phyloP scores from a whole-genome alignment of 2,797 vertebrate genomes.

The Varecia variegata region DNA sequence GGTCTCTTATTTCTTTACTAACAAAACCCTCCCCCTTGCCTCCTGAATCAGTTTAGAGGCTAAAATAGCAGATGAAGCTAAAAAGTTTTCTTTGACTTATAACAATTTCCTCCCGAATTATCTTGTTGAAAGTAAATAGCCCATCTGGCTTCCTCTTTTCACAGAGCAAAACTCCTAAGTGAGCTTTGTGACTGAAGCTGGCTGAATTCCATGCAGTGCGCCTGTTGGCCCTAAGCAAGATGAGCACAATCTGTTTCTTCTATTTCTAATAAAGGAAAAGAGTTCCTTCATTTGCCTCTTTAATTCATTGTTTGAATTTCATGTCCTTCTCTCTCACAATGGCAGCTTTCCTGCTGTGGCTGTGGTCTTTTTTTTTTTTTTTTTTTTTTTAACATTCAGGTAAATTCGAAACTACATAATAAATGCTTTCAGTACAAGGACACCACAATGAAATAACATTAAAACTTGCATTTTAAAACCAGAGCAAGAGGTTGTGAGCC shows the following conservation, averaged over 20 bases:
- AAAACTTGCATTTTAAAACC: constrained; percentile 64
- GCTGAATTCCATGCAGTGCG: constrained; percentile 75
- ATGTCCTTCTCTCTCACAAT: constrained; percentile 72
- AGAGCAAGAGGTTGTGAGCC: neutral
- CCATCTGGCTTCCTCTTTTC: constrained; percentile 84
- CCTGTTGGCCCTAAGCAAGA: constrained; percentile 81
- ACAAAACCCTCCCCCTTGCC: neutral
- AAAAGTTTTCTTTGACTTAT: constrained; percentile 82
- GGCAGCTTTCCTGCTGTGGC: constrained; percentile 77
- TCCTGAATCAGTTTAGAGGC: constrained; percentile 30
- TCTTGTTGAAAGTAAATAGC: constrained; percentile 82
- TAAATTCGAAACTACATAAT: constrained; percentile 71
- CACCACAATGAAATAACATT: constrained; percentile 62
- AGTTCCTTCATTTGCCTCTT: constrained; percentile 78
- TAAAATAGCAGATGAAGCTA: constrained; percentile 81
- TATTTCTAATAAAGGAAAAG: constrained; percentile 79
- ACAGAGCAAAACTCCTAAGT: constrained; percentile 76
- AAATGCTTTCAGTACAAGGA: constrained; percentile 50
- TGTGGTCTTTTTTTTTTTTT: neutral
- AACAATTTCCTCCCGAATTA: constrained; percentile 79
- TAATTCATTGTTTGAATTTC: constrained; percentile 77
- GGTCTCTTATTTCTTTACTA: neutral
- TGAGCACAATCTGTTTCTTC: constrained; percentile 83
- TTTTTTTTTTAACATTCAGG: constrained; percentile 61
- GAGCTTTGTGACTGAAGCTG: constrained; percentile 78